Evolutionary conservation across 2,797 vertebrate species (phyloP).

Genomic region (Chrysocyon brachyurus): DNA sequence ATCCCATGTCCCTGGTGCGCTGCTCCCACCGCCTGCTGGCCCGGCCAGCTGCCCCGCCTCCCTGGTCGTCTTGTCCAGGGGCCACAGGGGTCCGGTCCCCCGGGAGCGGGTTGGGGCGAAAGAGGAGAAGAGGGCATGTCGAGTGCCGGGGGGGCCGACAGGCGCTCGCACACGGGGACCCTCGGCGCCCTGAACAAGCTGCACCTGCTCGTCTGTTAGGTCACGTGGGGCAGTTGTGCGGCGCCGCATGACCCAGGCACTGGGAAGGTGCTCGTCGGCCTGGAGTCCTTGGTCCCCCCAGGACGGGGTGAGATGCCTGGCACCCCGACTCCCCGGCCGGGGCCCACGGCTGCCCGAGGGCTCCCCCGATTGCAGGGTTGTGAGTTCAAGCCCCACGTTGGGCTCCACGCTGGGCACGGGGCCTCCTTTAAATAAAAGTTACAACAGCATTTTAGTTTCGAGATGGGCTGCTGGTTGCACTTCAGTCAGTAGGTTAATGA

Average conservation of each 20-base stretch:
- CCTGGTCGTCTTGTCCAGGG: too few relatives aligned
- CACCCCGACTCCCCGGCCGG: accelerated
- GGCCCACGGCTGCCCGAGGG: background rate
- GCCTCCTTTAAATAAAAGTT: too few relatives aligned
- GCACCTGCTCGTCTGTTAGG: background rate
- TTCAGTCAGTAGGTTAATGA: too few relatives aligned
- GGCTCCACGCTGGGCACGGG: background rate
- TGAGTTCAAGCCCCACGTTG: background rate
- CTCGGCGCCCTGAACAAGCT: background rate
- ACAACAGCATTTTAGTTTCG: too few relatives aligned
- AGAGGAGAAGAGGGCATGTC: accelerated
- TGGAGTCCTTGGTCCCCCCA: background rate
- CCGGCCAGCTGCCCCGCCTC: accelerated
- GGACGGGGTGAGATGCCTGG: background rate
- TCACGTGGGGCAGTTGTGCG: accelerated
- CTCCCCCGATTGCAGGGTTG: background rate
- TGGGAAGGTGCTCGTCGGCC: accelerated
- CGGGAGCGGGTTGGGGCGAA: accelerated
- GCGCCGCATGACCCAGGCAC: background rate
- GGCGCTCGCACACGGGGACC: too few relatives aligned
- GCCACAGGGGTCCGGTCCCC: accelerated
- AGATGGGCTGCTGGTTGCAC: too few relatives aligned
- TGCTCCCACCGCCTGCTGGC: background rate
- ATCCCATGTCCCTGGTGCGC: background rate
- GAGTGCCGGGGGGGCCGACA: background rate